phyloP scores from a whole-genome alignment of 2,888 invertebrate genomes.

The Clitarchus hookeri region DNA sequence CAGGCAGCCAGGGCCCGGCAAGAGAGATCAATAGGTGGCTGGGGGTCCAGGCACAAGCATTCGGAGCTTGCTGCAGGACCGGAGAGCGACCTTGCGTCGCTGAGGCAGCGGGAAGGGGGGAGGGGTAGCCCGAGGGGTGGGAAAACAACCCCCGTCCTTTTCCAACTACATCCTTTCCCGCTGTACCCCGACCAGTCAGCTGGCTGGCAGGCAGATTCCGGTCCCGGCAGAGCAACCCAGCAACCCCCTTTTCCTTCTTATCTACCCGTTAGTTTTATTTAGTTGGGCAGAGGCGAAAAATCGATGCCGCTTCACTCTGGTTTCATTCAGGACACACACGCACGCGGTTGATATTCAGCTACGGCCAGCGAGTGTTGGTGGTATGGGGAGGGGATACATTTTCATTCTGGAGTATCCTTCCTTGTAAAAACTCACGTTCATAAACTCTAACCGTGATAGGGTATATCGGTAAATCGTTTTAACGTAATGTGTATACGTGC shows the following conservation, averaged over 20 bases:
- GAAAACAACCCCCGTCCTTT: background rate
- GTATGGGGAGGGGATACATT: background rate
- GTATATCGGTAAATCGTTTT: too few relatives aligned
- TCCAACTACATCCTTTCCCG: background rate
- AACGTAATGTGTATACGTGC: too few relatives aligned
- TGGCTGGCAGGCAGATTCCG: background rate
- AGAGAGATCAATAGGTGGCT: background rate
- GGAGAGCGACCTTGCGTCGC: slow-evolving; percentile 2
- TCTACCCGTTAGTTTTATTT: background rate
- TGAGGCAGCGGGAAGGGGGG: background rate
- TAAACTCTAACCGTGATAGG: too few relatives aligned
- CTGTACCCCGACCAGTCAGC: background rate
- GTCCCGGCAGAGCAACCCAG: background rate
- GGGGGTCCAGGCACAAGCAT: background rate
- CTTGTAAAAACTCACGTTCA: too few relatives aligned
- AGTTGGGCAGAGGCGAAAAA: background rate
- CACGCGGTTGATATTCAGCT: background rate
- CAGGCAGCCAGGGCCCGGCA: background rate
- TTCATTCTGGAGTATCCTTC: background rate
- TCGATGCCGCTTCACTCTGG: background rate
- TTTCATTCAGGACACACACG: background rate
- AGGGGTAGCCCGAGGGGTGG: background rate
- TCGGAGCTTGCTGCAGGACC: slow-evolving; percentile 3
- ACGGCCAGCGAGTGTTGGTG: background rate
- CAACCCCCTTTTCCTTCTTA: background rate